Evolutionary conservation across 1,140 invertebrate species (phyloP).

Genomic region (Panonychus citri): DNA sequence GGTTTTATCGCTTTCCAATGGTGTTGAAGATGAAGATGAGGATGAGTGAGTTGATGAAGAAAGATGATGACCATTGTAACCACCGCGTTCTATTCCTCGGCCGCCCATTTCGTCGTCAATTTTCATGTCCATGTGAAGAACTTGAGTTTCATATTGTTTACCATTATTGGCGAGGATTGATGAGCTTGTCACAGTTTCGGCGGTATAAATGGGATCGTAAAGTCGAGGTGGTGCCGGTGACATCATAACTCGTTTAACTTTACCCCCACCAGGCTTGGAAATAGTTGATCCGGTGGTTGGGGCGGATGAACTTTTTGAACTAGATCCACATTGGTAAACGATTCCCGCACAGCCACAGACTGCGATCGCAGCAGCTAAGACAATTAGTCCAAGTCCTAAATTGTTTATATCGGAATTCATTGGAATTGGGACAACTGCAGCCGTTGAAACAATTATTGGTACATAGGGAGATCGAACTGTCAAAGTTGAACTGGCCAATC

Average conservation of each 20-base stretch:
- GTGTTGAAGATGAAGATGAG: no score
- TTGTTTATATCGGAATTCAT: constrained; percentile 12
- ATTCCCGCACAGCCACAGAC: constrained; percentile 59
- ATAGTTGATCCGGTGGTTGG: not conserved
- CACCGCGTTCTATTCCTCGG: constrained; percentile 1
- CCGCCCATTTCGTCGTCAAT: constrained; percentile 12
- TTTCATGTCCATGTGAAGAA: constrained; percentile 59
- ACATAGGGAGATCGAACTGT: constrained; percentile 36
- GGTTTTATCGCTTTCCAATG: not conserved
- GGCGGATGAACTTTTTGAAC: not conserved
- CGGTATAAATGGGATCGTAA: constrained; percentile 52
- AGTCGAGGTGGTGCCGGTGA: constrained; percentile 38
- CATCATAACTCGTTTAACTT: constrained; percentile 17
- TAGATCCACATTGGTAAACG: constrained; percentile 53
- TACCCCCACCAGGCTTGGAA: not conserved
- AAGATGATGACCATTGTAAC: not conserved
- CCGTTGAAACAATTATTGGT: constrained; percentile 3
- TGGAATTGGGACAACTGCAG: constrained; percentile 1
- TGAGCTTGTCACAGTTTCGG: constrained; percentile 33
- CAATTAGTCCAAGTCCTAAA: constrained; percentile 53
- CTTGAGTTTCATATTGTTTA: constrained; percentile 64
- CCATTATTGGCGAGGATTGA: not conserved
- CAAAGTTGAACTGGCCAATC: constrained; percentile 31
- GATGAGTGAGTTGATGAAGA: not conserved
- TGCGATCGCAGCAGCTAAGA: constrained; percentile 60